phyloP scores from a whole-genome alignment of 2,113 vertebrate genomes.

The Taurulus bubalis region DNA sequence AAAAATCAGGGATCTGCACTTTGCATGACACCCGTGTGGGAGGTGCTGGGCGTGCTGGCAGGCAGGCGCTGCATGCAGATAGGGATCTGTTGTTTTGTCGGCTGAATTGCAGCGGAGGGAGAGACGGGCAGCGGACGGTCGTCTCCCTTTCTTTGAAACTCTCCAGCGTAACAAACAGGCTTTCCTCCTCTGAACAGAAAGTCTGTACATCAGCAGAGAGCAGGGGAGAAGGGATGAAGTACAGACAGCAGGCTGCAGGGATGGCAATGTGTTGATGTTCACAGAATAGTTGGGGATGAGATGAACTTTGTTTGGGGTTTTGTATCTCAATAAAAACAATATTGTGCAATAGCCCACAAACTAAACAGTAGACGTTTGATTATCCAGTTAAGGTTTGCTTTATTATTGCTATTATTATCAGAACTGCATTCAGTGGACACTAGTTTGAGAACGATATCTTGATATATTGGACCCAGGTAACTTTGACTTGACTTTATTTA shows the following conservation, averaged over 20 bases:
- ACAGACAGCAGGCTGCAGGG: conserved; percentile 48
- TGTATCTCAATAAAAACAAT: conserved; percentile 13
- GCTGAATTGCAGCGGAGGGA: conserved; percentile 61
- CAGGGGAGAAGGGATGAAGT: conserved; percentile 73
- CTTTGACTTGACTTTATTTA: too few relatives aligned
- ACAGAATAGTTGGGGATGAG: conserved; percentile 57
- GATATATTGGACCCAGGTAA: background rate
- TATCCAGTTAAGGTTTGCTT: background rate
- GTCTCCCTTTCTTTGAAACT: conserved; percentile 82
- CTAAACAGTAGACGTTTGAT: too few relatives aligned
- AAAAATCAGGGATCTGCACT: conserved; percentile 34
- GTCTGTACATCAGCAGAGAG: conserved; percentile 82
- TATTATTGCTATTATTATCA: background rate
- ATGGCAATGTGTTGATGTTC: conserved; percentile 64
- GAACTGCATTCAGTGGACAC: background rate
- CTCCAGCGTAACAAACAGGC: conserved; percentile 85
- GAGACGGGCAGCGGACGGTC: conserved; percentile 56
- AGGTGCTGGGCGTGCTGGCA: conserved; percentile 23
- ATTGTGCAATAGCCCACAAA: background rate
- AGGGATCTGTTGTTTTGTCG: conserved; percentile 79
- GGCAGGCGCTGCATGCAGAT: conserved; percentile 65
- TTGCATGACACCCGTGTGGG: conserved; percentile 42
- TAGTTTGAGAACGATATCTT: background rate
- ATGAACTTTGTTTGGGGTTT: conserved; percentile 35
- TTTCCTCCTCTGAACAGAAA: conserved; percentile 84